Conservation (phyloP, 2,797 vertebrate genomes). For the Rhadinocentrus ornatus region DNA sequence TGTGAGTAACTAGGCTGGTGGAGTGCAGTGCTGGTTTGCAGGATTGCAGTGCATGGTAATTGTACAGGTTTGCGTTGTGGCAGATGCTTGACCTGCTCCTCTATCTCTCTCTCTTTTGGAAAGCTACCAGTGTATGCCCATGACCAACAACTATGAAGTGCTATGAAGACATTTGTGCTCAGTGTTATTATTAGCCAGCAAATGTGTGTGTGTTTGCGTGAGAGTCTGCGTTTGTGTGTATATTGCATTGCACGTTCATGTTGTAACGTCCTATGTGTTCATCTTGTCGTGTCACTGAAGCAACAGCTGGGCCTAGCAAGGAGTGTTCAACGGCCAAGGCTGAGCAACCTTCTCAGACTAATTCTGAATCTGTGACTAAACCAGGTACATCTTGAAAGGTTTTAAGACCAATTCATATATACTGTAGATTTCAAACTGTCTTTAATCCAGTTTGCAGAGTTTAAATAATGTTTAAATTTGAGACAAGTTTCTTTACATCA, state of each 20-base stretch:
- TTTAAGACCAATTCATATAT: constrained; percentile 1
- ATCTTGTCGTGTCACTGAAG: constrained; percentile 65
- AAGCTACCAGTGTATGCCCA: constrained; percentile 69
- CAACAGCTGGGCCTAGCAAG: constrained; percentile 68
- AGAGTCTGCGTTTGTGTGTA: constrained; percentile 29
- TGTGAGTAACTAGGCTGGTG: constrained; percentile 84
- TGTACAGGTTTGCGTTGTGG: constrained; percentile 72
- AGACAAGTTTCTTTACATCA: constrained; percentile 7
- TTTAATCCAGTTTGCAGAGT: constrained; percentile 25
- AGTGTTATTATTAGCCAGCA: constrained; percentile 47
- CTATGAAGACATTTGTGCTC: constrained; percentile 54
- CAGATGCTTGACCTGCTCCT: constrained; percentile 68
- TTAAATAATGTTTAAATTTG: constrained; percentile 12
- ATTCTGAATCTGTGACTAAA: constrained; percentile 68
- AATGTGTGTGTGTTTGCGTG: constrained; percentile 23
- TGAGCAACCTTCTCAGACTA: constrained; percentile 68
- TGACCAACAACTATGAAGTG: constrained; percentile 55
- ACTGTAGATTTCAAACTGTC: constrained; percentile 13
- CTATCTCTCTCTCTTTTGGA: constrained; percentile 44
- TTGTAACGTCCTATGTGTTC: constrained; percentile 59
- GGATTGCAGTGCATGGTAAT: constrained; percentile 77
- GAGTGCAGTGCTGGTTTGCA: constrained; percentile 79
- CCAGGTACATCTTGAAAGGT: constrained; percentile 69
- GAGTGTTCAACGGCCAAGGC: constrained; percentile 70
- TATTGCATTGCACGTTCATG: constrained; percentile 65